Evolutionary conservation across 2,113 vertebrate genomes (phyloP).

Genomic region (Phalacrocorax aristotelis): DNA sequence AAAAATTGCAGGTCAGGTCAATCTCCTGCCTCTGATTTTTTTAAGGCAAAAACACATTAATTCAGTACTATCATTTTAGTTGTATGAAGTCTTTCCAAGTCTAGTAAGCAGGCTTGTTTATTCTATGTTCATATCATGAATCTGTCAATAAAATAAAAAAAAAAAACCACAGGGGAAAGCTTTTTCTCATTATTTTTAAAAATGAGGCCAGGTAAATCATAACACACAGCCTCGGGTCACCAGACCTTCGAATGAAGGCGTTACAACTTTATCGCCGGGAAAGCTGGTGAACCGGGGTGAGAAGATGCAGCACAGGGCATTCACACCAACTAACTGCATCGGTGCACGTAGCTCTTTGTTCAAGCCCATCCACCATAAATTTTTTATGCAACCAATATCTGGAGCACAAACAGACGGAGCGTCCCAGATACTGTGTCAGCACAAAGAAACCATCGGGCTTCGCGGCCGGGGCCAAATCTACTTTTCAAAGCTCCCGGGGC

Average conservation of each 20-base stretch:
- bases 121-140: fast-evolving
- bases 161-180: fast-evolving
- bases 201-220: background rate
- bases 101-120: background rate
- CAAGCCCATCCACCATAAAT: background rate
- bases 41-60: background rate
- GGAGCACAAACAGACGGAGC: background rate
- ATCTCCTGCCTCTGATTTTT: background rate
- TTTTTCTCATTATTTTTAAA: background rate
- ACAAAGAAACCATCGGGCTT: background rate
- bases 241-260: background rate
- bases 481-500: background rate
- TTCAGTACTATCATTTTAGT: background rate
- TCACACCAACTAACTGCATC: fast-evolving
- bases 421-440: background rate
- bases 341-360: fast-evolving
- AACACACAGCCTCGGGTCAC: background rate
- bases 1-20: background rate
- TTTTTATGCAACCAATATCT: background rate
- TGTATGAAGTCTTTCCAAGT: background rate
- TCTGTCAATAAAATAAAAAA: background rate
- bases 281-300: background rate
- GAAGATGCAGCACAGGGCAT: background rate
- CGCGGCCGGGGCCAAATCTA: background rate
- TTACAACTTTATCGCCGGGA: fast-evolving